phyloP scores from a whole-genome alignment of 2,888 invertebrate genomes.

The Ormia ochracea region DNA sequence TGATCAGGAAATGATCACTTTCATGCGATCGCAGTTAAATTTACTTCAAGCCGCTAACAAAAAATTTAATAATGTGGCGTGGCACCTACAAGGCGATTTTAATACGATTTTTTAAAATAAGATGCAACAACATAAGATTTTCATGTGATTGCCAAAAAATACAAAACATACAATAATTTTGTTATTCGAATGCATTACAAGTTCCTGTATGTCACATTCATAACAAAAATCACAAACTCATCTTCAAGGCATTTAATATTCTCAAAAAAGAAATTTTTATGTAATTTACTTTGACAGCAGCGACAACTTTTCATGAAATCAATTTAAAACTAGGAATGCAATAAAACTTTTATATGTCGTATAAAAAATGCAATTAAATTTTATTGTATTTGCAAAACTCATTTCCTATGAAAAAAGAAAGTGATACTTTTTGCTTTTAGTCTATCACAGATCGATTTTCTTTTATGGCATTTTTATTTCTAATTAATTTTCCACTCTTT shows the following conservation, averaged over 20 bases:
- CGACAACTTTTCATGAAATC: background rate
- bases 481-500: constrained; percentile 33
- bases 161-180: no score
- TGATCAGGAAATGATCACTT: no score
- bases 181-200: background rate
- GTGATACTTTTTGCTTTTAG: background rate
- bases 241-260: constrained; percentile 4
- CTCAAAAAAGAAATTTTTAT: constrained; percentile 28
- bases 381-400: constrained; percentile 8
- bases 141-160: no score
- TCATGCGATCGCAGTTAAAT: no score
- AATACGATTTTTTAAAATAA: no score
- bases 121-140: no score
- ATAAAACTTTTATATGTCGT: background rate
- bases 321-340: background rate
- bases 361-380: constrained; percentile 24
- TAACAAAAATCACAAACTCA: background rate
- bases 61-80: no score
- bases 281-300: background rate
- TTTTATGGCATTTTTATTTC: constrained; percentile 23
- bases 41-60: no score
- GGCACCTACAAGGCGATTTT: no score
- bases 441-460: no score
- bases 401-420: constrained; percentile 24
- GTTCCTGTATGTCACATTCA: background rate